Base-by-base conservation (phyloP, 2,797 vertebrate species). In the Phataginus tetradactyla region DNA sequence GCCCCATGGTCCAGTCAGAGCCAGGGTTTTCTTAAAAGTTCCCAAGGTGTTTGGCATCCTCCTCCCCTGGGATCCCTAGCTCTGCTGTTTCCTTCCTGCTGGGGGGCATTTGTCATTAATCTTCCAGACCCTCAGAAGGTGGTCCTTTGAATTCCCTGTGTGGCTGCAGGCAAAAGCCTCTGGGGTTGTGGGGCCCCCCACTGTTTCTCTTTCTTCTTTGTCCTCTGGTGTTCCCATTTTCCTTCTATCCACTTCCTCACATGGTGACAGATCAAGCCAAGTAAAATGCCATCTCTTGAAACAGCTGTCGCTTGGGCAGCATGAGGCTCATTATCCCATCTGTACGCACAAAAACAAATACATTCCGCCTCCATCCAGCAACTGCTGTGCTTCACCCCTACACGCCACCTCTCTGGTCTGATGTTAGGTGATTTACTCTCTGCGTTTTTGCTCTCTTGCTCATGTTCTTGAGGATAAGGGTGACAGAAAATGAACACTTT, bases 191-290 rank as follows among this genome's bases (percentile, higher is more conserved):
- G 29, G n/a, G 42, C n/a, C 34, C 51, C 17, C 20, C 55, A 23
- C 27, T 18, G 7, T 86, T 75, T n/a, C 29, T 87, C 14, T 80
- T 63, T 29, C 71, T 86, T 27, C 69, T 72, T 66, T 88, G 34
- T 94, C 74, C 45, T 20, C 32, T 61, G 45, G 7, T 71, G 23
- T 63, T 68, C 0, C 42, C 39, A 1, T 72, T 96, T 92, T 63
- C 86, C 84, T 69, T 57, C 9, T 21, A n/a, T 68, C 59, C 21
- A 12, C 39, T 80, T 80, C 23, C 53, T 95, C 53, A 72, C 21
- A 5, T 20, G 4, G 21, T 53, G 78, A 90, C 80, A 97, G 87
- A 81, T 80, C 75, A 94, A 90, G 66, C 27, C 68, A 90, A 75
- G 63, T 63, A 80, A 93, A 95, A 77, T 23, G 45, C 53, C 29